These are phyloP conservation scores for Thaumatotibia leucotreta DNA, from an alignment of 1,140 invertebrate genomes.

Conservation along the genomic window DNA sequence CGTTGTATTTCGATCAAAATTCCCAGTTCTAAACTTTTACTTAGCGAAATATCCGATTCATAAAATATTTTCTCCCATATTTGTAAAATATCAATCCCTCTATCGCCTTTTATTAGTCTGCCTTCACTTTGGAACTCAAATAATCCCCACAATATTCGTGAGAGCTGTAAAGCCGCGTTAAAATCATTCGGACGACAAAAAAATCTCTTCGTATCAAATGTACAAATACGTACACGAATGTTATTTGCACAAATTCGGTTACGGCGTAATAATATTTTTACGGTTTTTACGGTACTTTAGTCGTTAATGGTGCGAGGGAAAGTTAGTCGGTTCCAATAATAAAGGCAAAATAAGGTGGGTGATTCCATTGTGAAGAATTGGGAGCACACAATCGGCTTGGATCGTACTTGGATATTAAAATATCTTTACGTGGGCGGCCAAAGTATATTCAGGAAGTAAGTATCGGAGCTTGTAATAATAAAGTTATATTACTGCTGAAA, in stretches of 20 bases:
- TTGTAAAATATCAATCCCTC: background rate
- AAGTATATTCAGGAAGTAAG: background rate
- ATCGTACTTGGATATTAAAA: slow-evolving; percentile 3
- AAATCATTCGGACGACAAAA: background rate
- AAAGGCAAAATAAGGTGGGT: background rate
- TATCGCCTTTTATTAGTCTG: background rate
- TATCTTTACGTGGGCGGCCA: background rate
- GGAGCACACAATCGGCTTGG: background rate
- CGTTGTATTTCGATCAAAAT: no score
- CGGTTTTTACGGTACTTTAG: background rate
- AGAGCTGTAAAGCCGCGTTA: background rate
- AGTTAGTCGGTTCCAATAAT: background rate
- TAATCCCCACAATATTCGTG: background rate
- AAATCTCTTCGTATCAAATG: background rate
- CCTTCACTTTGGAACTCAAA: background rate
- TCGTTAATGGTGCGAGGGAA: background rate
- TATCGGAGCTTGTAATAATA: background rate
- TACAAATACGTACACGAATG: background rate
- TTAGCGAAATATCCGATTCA: background rate
- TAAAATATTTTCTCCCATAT: background rate
- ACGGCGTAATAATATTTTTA: background rate
- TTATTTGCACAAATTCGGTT: background rate
- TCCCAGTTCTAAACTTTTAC: no score
- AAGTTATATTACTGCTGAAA: background rate
- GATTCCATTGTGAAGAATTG: background rate